Conservation (phyloP, 1,140 invertebrate genomes). For the Diorhabda sublineata region DNA sequence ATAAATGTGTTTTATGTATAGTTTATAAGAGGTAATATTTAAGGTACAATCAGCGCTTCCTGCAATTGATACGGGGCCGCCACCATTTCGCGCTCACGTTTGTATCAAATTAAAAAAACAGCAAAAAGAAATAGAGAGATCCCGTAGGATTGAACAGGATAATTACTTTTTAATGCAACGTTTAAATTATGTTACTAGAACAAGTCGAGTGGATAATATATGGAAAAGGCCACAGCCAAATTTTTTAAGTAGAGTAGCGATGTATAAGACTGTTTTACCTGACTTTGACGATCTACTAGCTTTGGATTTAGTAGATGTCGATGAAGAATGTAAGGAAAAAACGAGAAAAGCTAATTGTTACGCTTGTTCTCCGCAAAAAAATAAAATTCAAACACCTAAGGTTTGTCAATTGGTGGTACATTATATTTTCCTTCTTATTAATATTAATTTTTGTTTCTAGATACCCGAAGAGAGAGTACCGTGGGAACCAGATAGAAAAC, state of each 20-base stretch:
- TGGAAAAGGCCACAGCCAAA: conserved; percentile 52
- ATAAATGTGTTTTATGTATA: neutral
- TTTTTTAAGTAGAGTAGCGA: conserved; percentile 23
- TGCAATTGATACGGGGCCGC: conserved; percentile 53
- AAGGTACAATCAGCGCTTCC: conserved; percentile 55
- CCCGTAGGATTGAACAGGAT: conserved; percentile 51
- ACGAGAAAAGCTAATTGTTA: conserved; percentile 39
- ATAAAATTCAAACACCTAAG: conserved; percentile 18
- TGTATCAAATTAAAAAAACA: conserved; percentile 54
- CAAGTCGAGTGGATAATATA: conserved; percentile 53
- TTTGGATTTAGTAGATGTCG: conserved; percentile 12
- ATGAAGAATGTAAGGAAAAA: conserved; percentile 12
- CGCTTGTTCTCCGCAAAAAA: conserved; percentile 40
- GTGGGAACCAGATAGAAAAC: conserved; percentile 45
- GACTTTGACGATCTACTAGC: conserved; percentile 9
- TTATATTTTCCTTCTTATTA: neutral
- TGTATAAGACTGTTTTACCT: conserved; percentile 15
- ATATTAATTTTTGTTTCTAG: conserved; percentile 17
- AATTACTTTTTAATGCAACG: conserved; percentile 56
- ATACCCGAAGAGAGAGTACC: conserved; percentile 49
- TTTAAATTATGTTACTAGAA: conserved; percentile 52
- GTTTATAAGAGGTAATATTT: conserved; percentile 13
- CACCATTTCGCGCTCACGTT: conserved; percentile 52
- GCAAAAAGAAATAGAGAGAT: conserved; percentile 55
- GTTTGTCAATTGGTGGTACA: neutral